A percentile compares a stretch with the other conserved stretches of the same genome.
phyloP scores from a whole-genome alignment of 2,888 invertebrate genomes.

The Eulithis testata region DNA sequence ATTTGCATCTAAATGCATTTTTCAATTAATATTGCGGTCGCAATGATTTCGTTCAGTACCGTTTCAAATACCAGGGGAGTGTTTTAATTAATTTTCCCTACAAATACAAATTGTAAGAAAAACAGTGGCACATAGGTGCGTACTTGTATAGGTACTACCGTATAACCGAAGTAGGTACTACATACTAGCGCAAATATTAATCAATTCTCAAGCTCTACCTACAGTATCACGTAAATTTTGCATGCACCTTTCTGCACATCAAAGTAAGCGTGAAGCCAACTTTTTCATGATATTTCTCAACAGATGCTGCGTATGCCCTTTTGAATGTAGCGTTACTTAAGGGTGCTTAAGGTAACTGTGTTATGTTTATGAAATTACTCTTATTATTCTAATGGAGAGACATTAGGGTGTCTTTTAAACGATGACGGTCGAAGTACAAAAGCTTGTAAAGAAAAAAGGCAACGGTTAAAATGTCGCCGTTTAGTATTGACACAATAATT shows the following conservation, averaged over 20 bases:
- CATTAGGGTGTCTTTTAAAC: constrained; percentile 64
- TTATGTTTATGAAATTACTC: constrained; percentile 56
- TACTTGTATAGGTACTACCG: no score
- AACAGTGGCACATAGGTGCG: constrained; percentile 47
- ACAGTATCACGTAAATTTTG: no score
- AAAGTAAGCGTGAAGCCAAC: no score
- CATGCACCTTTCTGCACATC: no score
- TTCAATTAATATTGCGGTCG: constrained; percentile 25
- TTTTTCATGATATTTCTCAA: neutral
- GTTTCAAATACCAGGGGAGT: constrained; percentile 69
- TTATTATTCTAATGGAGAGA: constrained; percentile 66
- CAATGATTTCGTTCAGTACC: constrained; percentile 49
- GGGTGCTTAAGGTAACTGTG: constrained; percentile 9
- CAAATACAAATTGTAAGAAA: constrained; percentile 62
- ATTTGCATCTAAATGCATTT: constrained; percentile 34
- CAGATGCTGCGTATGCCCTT: neutral
- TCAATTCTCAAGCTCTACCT: no score
- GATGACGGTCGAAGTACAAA: constrained; percentile 70
- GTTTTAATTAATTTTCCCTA: constrained; percentile 74
- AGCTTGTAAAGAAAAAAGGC: constrained; percentile 65
- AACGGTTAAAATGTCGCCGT: constrained; percentile 31
- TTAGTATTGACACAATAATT: constrained; percentile 3
- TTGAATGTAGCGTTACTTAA: constrained; percentile 9
- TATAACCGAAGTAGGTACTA: no score
- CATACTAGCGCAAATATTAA: no score